Evolutionary conservation across 1,140 invertebrate genomes (phyloP), one percentile per base, ranked within the genome.

Genomic region (Chironomus tepperi): DNA sequence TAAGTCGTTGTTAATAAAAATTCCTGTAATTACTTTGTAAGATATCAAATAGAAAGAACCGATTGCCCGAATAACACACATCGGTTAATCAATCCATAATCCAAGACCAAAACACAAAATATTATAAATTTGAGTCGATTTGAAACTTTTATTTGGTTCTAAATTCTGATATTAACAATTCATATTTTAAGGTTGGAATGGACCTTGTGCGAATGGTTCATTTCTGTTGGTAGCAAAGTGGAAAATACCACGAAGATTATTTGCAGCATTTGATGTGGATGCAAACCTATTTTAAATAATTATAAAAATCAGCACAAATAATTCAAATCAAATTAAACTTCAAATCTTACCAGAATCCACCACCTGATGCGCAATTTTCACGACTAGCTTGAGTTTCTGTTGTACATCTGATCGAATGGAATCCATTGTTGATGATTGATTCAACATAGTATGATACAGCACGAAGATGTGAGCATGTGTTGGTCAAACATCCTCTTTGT

Each of bases 401-500:
- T 7, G 16, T 8, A 16, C 65, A 70, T 19, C 65, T 18, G 7
- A 18, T 15, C 8, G 65, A 18, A 7, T 21, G 65, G 65, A 70
- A 70, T 5, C 65, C 16, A 21, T 70, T 70, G 65, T 18, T 70
- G 9, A 10, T 9, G 18, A 70, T 21, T 19, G 65, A 70, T 19
- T 70, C 65, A 70, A 70, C 65, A 21, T 18, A 70, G 1, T 18
- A 18, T 6, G 65, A 9, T 21, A 70, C 65, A 70, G 65, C 65
- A 19, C 65, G 16, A 19, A 70, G 19, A 70, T 70, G 65, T 18
- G 65, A 70, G 16, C 65, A 70, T 18, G 65, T 70, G 18, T 70
- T 70, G n/a, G 65, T 70, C 6, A 70, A 70, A 75, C 92, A 93
- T 2, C 91, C 91, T 7, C 89, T 88, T 78, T 93, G 91, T 7